Conservation (phyloP, 2,113 vertebrate species). For the Martes martes region DNA sequence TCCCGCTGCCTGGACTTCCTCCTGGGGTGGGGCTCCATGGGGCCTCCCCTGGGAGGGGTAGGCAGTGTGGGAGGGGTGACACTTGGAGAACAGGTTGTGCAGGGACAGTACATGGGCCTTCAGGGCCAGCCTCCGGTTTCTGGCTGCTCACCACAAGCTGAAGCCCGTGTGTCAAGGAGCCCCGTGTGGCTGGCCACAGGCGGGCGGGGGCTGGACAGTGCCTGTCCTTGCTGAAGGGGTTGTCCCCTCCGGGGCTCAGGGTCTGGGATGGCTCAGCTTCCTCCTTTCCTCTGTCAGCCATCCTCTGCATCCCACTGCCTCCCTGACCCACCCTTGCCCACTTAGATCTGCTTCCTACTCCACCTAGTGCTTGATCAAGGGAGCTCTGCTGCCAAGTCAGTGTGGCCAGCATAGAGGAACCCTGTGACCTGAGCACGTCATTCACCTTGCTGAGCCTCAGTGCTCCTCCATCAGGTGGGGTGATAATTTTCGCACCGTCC, state of each 20-base stretch:
- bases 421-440: neutral
- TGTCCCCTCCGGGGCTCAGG: neutral
- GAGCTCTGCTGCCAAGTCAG: neutral
- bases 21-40: neutral
- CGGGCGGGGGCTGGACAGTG: neutral
- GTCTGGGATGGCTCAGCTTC: neutral
- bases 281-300: neutral
- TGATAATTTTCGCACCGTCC: accelerated
- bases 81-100: no score
- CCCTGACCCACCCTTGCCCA: neutral
- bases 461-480: neutral
- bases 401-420: neutral
- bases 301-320: neutral
- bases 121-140: neutral
- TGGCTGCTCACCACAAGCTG: neutral
- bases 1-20: neutral
- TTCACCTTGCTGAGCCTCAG: neutral
- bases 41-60: neutral
- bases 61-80: neutral
- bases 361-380: neutral
- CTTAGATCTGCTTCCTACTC: neutral
- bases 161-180: neutral
- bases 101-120: neutral
- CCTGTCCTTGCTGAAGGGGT: neutral
- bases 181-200: accelerated